Evolutionary conservation across 2,888 invertebrate species (phyloP), one percentile per base, ranked within the genome.

Genomic region (Mantis religiosa): DNA sequence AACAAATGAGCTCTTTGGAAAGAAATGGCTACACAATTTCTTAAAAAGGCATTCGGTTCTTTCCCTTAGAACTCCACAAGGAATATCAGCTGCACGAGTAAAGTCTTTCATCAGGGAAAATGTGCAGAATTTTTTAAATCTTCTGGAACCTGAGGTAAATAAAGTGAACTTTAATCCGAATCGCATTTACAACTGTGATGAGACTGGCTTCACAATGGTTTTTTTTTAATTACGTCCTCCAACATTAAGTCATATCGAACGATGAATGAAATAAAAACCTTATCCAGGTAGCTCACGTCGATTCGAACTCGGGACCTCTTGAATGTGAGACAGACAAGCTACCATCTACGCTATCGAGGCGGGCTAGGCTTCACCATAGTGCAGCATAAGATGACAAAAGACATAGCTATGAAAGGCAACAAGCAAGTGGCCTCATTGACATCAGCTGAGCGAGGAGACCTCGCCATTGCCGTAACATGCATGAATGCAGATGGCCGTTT

Each of bases 1-100:
- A 1, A 4, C 30, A 25, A 87, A 54, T 27, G 27, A 30, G 27
- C 12, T n/a, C 4, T 82, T 54, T n/a, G 90, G 89, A 8, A 87
- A 89, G 84, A 90, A 90, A 30, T 90, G 90, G 91, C 85, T 90
- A n/a, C 82, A 84, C 30, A 41, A 83, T 30, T 91, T 30, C 30
- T 30, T 30, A 81, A 85, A 89, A 34, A 83, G 90, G 2, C 90
- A 91, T 82, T 87, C 89, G 20, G 71, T n/a, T 28, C 54, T 91
- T 28, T 89, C 90, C n/a, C 54, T 90, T 27, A 85, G 89, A 28
- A 88, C 25, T 4, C 90, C 91, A 47, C 89, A 90, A 71, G 82
- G 9, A 90, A n/a, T 90, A n/a, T 90, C 90, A 47, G 81, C 71
- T 71, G 89, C 89, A 30, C 54, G 90, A 34, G 86, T 89, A 25